Conservation (phyloP, 2,113 vertebrate species). For the Orthonyx spaldingii region DNA sequence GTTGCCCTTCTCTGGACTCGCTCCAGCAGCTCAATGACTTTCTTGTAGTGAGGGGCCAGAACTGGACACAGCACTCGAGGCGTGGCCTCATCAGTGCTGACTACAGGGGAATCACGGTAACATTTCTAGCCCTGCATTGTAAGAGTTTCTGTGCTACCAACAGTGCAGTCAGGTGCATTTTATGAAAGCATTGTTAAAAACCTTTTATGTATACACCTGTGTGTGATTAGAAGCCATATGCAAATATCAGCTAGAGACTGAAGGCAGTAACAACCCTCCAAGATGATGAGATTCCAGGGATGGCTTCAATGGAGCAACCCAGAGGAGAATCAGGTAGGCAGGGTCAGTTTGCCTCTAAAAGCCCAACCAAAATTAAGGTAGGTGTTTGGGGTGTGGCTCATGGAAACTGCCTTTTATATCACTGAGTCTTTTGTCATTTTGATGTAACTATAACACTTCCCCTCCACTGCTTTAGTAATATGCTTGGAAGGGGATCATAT, state of each 20-base stretch:
- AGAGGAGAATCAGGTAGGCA: not conserved
- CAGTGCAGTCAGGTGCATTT: not conserved
- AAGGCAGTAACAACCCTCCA: not conserved
- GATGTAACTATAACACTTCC: not conserved
- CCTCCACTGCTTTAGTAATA: not conserved
- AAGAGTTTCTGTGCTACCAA: not conserved
- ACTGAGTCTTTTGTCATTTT: not conserved
- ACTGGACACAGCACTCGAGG: not conserved
- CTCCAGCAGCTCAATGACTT: not conserved
- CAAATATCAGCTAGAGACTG: not conserved
- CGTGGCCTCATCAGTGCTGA: not conserved
- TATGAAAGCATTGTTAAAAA: not conserved
- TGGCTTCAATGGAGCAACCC: not conserved
- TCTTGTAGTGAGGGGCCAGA: not conserved
- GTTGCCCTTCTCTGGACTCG: not conserved
- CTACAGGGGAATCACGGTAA: not conserved
- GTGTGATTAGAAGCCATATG: not conserved
- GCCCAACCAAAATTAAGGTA: not conserved
- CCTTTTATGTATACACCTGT: rapidly evolving
- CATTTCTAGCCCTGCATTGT: not conserved
- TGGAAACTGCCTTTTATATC: not conserved
- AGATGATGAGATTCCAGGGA: not conserved
- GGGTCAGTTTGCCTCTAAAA: not conserved
- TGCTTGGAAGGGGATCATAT: not conserved
- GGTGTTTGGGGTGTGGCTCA: not conserved